Evolutionary conservation across 2,888 invertebrate species (phyloP), one percentile per base, ranked within the genome.

Genomic region (Dastarcus helophoroides): DNA sequence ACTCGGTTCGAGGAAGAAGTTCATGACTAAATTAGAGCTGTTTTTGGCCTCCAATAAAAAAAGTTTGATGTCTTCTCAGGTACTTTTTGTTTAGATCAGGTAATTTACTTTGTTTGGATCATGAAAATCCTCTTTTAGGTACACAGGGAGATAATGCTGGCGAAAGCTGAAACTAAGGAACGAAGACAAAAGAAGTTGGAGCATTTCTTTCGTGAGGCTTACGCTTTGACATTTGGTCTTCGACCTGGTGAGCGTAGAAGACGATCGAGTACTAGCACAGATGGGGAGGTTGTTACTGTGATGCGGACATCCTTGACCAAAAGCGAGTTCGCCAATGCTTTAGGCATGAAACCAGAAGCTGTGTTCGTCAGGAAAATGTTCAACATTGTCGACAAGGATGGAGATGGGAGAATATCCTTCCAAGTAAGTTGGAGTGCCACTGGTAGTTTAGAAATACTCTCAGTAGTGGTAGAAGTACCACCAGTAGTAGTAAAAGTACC

Each of bases 331-430:
- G 94, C 94, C 0, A 86, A 85, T 30, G 94, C 94, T 0, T 65
- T 95, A 3, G 95, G 94, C 21, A 95, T 95, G 95, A 84, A 84
- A 55, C 69, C 86, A 0, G 88, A 91, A 49, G 93, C 91, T 12
- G 81, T 94, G 31, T 95, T 95, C 55, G 93, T 95, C 1, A 79
- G 86, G 50, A 88, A 91, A 62, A 94, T 95, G 94, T 95, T 95
- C 56, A 91, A 93, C 48, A 91, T 93, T 48, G 91, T 93, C 1
- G 93, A 94, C 57, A 91, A 90, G 54, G 90, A 91, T 54, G 74
- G 86, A 35, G 90, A 91, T 58, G 91, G 93, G 2, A 69, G 88
- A 37, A 93, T 95, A 45, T 90, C 88, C 3, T 95, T 95, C 58
- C 85, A 86, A 66, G 85, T 78, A 63, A 42, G n/a, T n/a, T n/a